Conservation (phyloP, 2,888 invertebrate genomes). For the Homarus gammarus region DNA sequence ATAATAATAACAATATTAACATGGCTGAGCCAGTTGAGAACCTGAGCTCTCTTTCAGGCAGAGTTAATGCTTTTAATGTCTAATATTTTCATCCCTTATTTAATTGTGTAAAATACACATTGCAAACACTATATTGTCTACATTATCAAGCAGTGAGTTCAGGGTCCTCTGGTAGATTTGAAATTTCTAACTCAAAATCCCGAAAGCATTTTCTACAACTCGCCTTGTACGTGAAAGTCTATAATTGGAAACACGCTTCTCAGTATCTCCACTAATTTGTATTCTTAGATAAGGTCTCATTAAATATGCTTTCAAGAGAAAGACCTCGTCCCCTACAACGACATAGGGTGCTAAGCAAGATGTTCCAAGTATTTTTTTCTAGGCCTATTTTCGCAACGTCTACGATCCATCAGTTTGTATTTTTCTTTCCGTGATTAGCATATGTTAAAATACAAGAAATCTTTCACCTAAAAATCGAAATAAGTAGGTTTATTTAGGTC, state of each 20-base stretch:
- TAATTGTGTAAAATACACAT: slow-evolving; percentile 27
- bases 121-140: slow-evolving; percentile 29
- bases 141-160: slow-evolving; percentile 16
- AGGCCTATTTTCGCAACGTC: no score
- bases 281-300: slow-evolving; percentile 35
- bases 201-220: slow-evolving; percentile 15
- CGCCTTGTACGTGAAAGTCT: slow-evolving; percentile 11
- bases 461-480: no score
- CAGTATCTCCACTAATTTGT: slow-evolving; percentile 11
- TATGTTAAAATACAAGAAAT: no score
- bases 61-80: background rate
- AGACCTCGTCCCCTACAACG: slow-evolving; percentile 25
- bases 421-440: no score
- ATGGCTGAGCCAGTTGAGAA: no score
- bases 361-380: slow-evolving; percentile 21
- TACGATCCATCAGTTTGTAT: no score
- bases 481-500: no score
- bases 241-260: slow-evolving; percentile 13
- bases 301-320: slow-evolving; percentile 21
- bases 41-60: no score
- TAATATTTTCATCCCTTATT: background rate
- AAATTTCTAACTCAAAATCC: slow-evolving; percentile 26
- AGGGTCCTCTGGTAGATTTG: slow-evolving; percentile 1
- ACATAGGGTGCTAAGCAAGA: slow-evolving; percentile 8
- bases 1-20: no score